Percentiles rank a stretch among this genome's conserved stretches.
These are phyloP conservation scores for Mycetomoellerius zeteki DNA, from an alignment of 1,140 invertebrate genomes.

Conservation along the genomic window DNA sequence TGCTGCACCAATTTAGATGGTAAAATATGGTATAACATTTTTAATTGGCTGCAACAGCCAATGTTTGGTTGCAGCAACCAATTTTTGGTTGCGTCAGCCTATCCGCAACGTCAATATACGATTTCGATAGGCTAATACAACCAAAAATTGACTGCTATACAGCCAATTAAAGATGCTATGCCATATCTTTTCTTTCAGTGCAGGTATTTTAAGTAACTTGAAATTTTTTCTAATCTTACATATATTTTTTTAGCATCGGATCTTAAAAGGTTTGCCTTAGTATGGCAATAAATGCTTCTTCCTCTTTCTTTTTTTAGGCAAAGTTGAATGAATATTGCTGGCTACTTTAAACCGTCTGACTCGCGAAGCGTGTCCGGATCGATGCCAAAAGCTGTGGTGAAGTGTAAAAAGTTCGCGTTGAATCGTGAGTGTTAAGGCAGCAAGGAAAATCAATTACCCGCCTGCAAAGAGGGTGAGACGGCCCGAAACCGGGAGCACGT, in stretches of 20 bases:
- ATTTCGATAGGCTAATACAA: too few relatives aligned
- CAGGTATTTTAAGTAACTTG: not conserved
- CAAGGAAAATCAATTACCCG: constrained; percentile 74
- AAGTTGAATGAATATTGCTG: constrained; percentile 57
- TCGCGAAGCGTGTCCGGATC: constrained; percentile 61
- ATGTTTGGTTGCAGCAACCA: too few relatives aligned
- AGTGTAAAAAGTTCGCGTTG: constrained; percentile 65
- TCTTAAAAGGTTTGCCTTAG: constrained; percentile 53
- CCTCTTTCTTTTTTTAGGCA: not conserved
- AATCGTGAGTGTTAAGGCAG: constrained; percentile 67
- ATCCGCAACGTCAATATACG: too few relatives aligned
- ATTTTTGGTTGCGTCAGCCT: too few relatives aligned
- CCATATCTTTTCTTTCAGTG: too few relatives aligned
- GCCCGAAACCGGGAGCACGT: constrained; percentile 40
- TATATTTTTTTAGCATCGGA: constrained; percentile 7
- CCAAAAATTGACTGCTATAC: too few relatives aligned
- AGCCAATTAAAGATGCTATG: too few relatives aligned
- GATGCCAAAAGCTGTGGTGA: constrained; percentile 57
- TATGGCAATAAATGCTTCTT: constrained; percentile 37
- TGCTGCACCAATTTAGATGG: too few relatives aligned
- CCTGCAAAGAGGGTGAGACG: constrained; percentile 41
- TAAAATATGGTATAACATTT: too few relatives aligned
- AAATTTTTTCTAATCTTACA: constrained; percentile 24
- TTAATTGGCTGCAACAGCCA: too few relatives aligned
- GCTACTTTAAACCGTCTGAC: constrained; percentile 64